These are phyloP conservation scores for Nematolebias whitei DNA, from an alignment of 2,113 vertebrate genomes.

Conservation along the genomic window DNA sequence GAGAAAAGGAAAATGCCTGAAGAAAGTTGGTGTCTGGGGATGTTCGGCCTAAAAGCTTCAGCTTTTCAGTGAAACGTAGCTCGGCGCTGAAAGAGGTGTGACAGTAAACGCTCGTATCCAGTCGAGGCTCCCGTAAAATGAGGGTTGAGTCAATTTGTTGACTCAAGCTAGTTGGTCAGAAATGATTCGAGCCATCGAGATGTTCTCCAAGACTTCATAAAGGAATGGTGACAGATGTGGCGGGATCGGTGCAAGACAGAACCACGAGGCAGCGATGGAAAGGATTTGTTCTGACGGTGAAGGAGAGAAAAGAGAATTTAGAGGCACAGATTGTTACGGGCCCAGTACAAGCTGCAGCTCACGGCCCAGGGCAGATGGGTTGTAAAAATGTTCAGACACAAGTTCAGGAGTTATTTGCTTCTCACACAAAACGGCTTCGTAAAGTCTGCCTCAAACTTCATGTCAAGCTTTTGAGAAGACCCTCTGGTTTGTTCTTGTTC, in stretches of 20 bases:
- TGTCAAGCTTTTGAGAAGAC: not conserved
- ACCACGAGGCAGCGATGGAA: constrained; percentile 20
- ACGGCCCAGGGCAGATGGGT: constrained; percentile 30
- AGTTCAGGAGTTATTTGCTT: constrained; percentile 51
- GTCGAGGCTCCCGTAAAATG: constrained; percentile 7
- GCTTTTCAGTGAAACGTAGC: constrained; percentile 38
- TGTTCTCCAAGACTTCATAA: constrained; percentile 5
- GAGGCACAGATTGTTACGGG: constrained; percentile 36
- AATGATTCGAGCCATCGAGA: not conserved
- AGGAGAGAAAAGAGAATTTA: constrained; percentile 36
- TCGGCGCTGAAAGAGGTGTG: constrained; percentile 44
- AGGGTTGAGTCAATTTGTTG: constrained; percentile 34
- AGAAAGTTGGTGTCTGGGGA: constrained; percentile 49
- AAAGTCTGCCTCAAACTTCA: constrained; percentile 24
- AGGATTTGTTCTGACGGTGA: constrained; percentile 37
- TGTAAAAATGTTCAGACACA: constrained; percentile 35
- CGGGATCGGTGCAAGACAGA: too few species aligned
- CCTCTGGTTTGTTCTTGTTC: not conserved
- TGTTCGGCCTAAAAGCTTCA: constrained; percentile 35
- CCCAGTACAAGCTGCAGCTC: constrained; percentile 20
- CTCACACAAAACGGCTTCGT: constrained; percentile 25
- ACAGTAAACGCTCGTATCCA: constrained; percentile 40
- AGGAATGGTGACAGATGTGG: constrained; percentile 27
- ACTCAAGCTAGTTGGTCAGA: constrained; percentile 25
- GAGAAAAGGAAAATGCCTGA: constrained; percentile 59